Evolutionary conservation across 1,140 invertebrate genomes (phyloP).

Genomic region (Oncopodura yosiiana): DNA sequence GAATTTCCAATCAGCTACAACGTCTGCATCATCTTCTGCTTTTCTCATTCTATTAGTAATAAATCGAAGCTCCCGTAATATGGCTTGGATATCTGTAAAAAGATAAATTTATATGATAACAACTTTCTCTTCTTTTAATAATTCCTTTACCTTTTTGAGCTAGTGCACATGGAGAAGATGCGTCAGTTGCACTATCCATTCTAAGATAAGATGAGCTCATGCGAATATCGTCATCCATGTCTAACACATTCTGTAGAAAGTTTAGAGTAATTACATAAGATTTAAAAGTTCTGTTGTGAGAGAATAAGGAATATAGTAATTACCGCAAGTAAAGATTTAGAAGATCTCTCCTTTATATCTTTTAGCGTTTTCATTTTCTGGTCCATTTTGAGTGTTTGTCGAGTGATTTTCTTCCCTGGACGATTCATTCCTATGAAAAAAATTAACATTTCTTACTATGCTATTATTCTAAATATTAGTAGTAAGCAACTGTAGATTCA

Average conservation of each 20-base stretch:
- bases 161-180: constrained; percentile 45
- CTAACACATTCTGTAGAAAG: no score
- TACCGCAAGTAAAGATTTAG: constrained; percentile 74
- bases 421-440: no score
- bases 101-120: constrained; percentile 32
- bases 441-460: no score
- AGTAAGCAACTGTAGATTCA: not conserved
- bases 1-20: constrained; percentile 97
- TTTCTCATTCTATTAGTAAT: constrained; percentile 84
- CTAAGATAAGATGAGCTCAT: constrained; percentile 43
- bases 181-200: constrained; percentile 21
- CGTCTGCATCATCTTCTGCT: constrained; percentile 77
- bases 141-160: constrained; percentile 39
- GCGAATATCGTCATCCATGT: constrained; percentile 89
- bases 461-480: not conserved
- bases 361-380: constrained; percentile 74
- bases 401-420: constrained; percentile 85
- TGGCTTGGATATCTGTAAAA: constrained; percentile 73
- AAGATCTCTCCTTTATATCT: constrained; percentile 82
- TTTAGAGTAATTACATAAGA: no score
- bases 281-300: not conserved
- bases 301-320: not conserved
- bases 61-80: constrained; percentile 85
- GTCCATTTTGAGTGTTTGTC: constrained; percentile 76
- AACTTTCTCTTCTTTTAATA: constrained; percentile 43